Evolutionary conservation across 2,113 vertebrate genomes (phyloP).

Genomic region (Chlamydotis undulata): DNA sequence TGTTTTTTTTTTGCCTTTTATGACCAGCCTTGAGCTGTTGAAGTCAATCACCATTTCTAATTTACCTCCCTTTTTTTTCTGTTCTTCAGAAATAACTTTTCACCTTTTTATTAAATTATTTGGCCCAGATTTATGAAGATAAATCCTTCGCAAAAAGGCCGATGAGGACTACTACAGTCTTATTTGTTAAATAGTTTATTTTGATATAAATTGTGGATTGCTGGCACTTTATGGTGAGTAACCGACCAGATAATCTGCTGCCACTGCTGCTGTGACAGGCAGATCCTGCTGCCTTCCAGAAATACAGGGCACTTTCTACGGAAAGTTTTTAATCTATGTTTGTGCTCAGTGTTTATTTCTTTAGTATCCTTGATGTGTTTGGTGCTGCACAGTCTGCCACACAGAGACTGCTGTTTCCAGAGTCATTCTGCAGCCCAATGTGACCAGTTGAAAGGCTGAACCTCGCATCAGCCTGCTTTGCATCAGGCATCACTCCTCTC

Average conservation of each 20-base stretch:
- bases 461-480: neutral
- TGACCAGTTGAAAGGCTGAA: neutral
- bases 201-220: neutral
- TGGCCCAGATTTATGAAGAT: neutral
- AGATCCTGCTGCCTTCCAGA: neutral
- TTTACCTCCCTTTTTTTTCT: neutral
- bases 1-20: neutral
- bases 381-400: neutral
- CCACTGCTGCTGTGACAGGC: neutral
- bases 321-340: neutral
- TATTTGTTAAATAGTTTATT: neutral
- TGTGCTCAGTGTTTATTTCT: neutral
- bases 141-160: neutral
- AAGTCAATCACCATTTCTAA: neutral
- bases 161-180: neutral
- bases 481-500: neutral
- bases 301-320: neutral
- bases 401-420: neutral
- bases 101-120: neutral
- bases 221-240: neutral
- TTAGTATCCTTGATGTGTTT: neutral
- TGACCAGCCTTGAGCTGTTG: neutral
- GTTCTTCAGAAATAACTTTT: neutral
- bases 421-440: neutral
- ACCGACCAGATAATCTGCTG: neutral